Evolutionary conservation across 2,113 vertebrate species (phyloP).

Genomic region (Mustela lutreola): DNA sequence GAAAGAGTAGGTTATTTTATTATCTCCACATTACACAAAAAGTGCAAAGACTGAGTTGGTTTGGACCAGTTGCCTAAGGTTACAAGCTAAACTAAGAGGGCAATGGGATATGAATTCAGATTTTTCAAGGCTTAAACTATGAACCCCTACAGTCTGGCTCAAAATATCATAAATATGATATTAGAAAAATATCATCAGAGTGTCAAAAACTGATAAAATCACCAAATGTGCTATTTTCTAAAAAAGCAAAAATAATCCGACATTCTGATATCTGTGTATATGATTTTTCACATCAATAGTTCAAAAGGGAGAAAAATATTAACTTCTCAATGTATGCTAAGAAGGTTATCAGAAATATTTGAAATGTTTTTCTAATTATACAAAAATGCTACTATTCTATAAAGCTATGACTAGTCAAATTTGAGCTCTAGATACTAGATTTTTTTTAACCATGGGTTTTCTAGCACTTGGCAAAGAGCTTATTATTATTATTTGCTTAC

Average conservation of each 20-base stretch:
- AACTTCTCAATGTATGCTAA: neutral
- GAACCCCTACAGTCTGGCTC: neutral
- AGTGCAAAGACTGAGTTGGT: neutral
- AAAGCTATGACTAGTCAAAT: neutral
- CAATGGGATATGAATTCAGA: neutral
- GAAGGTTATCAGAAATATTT: neutral
- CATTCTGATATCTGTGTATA: neutral
- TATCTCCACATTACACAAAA: neutral
- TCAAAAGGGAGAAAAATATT: neutral
- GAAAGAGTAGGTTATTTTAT: neutral
- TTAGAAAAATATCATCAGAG: neutral
- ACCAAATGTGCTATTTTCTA: neutral
- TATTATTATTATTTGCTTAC: neutral
- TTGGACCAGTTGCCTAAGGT: neutral
- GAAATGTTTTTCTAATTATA: neutral
- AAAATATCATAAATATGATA: neutral
- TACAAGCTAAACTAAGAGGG: neutral
- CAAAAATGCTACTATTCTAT: neutral
- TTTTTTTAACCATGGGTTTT: neutral
- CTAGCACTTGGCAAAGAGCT: neutral
- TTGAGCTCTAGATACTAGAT: neutral
- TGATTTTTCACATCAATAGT: neutral
- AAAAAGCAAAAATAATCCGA: neutral
- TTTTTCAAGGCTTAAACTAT: neutral
- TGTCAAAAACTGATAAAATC: neutral